phyloP scores from a whole-genome alignment of 2,797 vertebrate genomes.

The Remorina albescens region DNA sequence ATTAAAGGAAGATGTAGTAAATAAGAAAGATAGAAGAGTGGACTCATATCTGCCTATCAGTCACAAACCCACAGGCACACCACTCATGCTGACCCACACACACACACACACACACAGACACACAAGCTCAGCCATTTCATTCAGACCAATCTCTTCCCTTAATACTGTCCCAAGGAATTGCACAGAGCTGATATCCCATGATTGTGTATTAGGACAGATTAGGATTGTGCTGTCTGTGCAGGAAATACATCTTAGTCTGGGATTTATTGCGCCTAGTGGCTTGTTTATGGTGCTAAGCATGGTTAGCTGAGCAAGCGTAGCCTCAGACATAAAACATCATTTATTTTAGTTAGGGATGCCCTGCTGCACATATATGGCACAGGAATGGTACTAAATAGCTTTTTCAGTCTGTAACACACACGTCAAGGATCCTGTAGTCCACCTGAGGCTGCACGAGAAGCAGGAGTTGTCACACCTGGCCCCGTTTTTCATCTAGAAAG shows the following conservation, averaged over 20 bases:
- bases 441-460: constrained; percentile 24
- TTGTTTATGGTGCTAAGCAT: constrained; percentile 72
- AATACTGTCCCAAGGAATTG: constrained; percentile 21
- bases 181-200: constrained; percentile 55
- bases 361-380: constrained; percentile 61
- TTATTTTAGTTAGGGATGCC: constrained; percentile 78
- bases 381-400: constrained; percentile 60
- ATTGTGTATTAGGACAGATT: constrained; percentile 73
- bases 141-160: constrained; percentile 27
- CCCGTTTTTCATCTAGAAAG: constrained; percentile 11
- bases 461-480: constrained; percentile 5
- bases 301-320: constrained; percentile 70
- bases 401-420: constrained; percentile 56
- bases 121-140: constrained; percentile 15
- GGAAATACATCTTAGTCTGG: constrained; percentile 74
- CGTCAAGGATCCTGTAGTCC: constrained; percentile 39
- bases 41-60: constrained; percentile 31
- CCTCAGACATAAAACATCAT: constrained; percentile 73
- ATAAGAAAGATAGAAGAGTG: constrained; percentile 24
- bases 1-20: constrained; percentile 31
- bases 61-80: constrained; percentile 34
- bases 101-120: neutral
- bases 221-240: constrained; percentile 70
- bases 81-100: neutral
- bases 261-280: constrained; percentile 65